Evolutionary conservation across 35 echinoderm and acorn worm genomes (phyloP).

Genomic region (Patiria miniata): DNA sequence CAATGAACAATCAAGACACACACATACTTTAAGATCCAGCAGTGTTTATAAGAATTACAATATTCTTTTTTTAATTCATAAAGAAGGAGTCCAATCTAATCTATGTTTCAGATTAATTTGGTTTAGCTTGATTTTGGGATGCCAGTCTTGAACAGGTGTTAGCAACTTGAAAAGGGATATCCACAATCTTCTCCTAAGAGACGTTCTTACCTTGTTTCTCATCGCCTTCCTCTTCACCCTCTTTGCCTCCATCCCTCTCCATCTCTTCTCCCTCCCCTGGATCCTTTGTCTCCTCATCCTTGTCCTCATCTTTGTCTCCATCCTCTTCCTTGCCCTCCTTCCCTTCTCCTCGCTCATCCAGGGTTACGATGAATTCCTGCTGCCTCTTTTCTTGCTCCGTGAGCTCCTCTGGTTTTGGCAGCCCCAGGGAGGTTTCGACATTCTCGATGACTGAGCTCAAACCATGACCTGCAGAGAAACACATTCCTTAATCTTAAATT

Average conservation of each 20-base stretch:
- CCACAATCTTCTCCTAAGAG: too few species aligned
- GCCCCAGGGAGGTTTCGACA: slow-evolving; percentile 82
- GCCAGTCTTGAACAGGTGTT: too few species aligned
- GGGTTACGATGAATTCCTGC: not conserved
- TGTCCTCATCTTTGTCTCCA: not conserved
- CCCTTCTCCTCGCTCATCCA: not conserved
- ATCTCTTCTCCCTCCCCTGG: not conserved
- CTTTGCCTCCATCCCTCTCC: not conserved
- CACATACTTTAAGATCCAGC: too few species aligned
- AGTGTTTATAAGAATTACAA: too few species aligned
- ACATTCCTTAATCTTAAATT: not conserved
- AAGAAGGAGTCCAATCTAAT: too few species aligned
- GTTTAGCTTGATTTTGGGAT: too few species aligned
- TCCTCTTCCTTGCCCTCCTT: not conserved
- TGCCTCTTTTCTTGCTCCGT: slow-evolving; percentile 20
- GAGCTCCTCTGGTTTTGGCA: slow-evolving; percentile 81
- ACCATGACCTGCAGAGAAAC: slow-evolving; percentile 61
- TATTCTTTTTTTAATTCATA: too few species aligned
- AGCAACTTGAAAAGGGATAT: too few species aligned
- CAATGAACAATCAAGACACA: too few species aligned
- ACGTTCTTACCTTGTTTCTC: slow-evolving; percentile 5
- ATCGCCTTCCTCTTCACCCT: slow-evolving; percentile 11
- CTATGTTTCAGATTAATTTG: too few species aligned
- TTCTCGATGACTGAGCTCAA: slow-evolving; percentile 77
- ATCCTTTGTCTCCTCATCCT: not conserved